Percentiles rank a stretch among this genome's conserved stretches.
phyloP scores from a whole-genome alignment of 2,113 vertebrate species.

The Macquaria ambigua region DNA sequence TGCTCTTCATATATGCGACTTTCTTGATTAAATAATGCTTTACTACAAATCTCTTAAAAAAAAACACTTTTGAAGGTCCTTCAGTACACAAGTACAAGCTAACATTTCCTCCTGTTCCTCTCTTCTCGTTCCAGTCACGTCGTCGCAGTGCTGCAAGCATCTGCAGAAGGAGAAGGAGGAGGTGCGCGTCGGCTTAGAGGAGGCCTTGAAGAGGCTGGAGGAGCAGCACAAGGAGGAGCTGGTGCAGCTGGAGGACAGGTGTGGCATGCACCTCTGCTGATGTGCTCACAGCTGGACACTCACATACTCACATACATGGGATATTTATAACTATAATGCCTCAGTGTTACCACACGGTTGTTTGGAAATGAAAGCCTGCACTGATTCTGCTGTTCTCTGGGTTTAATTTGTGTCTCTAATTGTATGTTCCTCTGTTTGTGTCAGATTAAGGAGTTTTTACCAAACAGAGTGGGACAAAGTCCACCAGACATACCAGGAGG shows the following conservation, averaged over 20 bases:
- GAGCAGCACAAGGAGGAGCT: conserved; percentile 90
- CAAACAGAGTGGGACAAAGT: conserved; percentile 93
- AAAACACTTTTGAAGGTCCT: not conserved
- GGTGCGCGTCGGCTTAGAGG: conserved; percentile 85
- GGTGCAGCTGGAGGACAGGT: conserved; percentile 88
- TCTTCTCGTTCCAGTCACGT: conserved; percentile 76
- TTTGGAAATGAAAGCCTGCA: not conserved
- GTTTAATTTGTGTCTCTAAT: not conserved
- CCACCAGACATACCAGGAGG: conserved; percentile 91
- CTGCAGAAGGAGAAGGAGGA: conserved; percentile 91
- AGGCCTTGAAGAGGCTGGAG: conserved; percentile 86
- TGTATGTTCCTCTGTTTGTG: not conserved
- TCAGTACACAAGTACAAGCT: not conserved
- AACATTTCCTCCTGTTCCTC: not conserved
- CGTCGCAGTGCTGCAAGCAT: conserved; percentile 87
- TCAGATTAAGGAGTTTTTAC: conserved; percentile 90
- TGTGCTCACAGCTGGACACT: not conserved
- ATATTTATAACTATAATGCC: not conserved
- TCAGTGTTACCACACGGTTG: not conserved
- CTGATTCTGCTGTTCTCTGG: not conserved
- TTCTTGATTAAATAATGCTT: not conserved
- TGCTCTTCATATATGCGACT: not conserved
- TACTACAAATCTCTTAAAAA: not conserved
- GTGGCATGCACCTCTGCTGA: not conserved
- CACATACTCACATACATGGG: not conserved